Conservation (phyloP, 1,140 invertebrate species). For the Drepana arcuata region DNA sequence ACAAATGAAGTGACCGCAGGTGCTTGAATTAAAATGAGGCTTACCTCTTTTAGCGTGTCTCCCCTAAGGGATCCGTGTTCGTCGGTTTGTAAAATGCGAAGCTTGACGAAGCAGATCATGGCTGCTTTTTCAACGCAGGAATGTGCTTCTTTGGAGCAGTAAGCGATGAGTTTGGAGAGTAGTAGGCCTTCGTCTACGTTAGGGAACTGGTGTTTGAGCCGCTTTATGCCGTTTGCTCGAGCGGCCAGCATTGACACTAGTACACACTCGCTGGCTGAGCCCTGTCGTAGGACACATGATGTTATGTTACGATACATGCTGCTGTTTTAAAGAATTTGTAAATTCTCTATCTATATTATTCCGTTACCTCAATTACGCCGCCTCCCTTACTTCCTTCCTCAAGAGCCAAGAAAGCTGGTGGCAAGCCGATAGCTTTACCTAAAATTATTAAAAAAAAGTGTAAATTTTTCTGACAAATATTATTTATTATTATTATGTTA, state of each 20-base stretch:
- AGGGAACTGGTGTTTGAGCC: slow-evolving; percentile 90
- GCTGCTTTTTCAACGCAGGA: slow-evolving; percentile 99
- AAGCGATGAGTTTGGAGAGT: slow-evolving; percentile 96
- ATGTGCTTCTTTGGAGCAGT: slow-evolving; percentile 94
- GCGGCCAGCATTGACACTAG: slow-evolving; percentile 96
- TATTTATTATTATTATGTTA: no score
- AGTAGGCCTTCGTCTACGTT: slow-evolving; percentile 95
- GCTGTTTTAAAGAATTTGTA: no score
- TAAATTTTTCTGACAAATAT: no score
- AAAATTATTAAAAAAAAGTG: slow-evolving; percentile 17
- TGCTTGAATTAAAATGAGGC: no score
- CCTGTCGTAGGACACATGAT: no score
- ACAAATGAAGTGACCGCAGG: no score
- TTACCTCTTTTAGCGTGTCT: slow-evolving; percentile 84
- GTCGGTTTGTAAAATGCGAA: slow-evolving; percentile 97
- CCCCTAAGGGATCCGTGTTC: slow-evolving; percentile 93
- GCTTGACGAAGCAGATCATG: slow-evolving; percentile 98
- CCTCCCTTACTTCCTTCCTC: slow-evolving; percentile 89
- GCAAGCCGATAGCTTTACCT: slow-evolving; percentile 93
- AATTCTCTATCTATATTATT: no score
- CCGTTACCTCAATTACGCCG: slow-evolving; percentile 95
- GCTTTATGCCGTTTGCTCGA: slow-evolving; percentile 91
- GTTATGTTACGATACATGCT: no score
- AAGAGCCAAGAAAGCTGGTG: slow-evolving; percentile 88
- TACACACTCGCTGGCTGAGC: slow-evolving; percentile 97